Evolutionary conservation across 1,140 invertebrate species (phyloP).

Genomic region (Drosophila parvula): DNA sequence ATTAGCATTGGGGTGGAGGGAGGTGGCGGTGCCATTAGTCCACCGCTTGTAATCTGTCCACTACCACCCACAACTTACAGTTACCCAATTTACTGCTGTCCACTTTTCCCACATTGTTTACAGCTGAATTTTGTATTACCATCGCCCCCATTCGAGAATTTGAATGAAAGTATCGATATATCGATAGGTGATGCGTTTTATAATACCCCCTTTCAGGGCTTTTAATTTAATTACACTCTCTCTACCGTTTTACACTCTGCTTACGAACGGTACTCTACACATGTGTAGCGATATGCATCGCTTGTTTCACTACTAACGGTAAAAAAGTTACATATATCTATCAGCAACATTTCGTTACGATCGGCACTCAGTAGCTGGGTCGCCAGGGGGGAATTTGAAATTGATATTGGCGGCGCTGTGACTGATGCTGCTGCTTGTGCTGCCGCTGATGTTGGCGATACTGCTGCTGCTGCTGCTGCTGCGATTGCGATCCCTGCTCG

Average conservation of each 20-base stretch:
- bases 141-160: too few relatives aligned
- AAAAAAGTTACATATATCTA: background rate
- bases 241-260: background rate
- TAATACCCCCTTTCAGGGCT: background rate
- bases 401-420: slow-evolving; percentile 37
- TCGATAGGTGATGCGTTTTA: background rate
- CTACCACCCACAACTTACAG: slow-evolving; percentile 1
- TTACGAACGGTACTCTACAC: background rate
- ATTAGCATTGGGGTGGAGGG: slow-evolving; percentile 19
- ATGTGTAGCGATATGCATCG: too few relatives aligned
- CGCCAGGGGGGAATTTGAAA: slow-evolving; percentile 34
- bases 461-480: too few relatives aligned
- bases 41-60: slow-evolving; percentile 7
- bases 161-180: too few relatives aligned
- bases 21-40: background rate
- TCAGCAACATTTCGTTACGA: background rate
- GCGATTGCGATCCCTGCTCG: slow-evolving; percentile 1
- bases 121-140: slow-evolving; percentile 7
- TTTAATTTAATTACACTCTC: background rate
- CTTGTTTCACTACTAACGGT: background rate
- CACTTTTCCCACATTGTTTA: slow-evolving; percentile 10
- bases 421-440: slow-evolving; percentile 15
- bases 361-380: slow-evolving; percentile 33
- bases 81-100: slow-evolving; percentile 11
- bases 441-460: slow-evolving; percentile 8